Evolutionary conservation across 1,140 invertebrate species (phyloP), one percentile per base, ranked within the genome.

Genomic region (Orussus abietinus): DNA sequence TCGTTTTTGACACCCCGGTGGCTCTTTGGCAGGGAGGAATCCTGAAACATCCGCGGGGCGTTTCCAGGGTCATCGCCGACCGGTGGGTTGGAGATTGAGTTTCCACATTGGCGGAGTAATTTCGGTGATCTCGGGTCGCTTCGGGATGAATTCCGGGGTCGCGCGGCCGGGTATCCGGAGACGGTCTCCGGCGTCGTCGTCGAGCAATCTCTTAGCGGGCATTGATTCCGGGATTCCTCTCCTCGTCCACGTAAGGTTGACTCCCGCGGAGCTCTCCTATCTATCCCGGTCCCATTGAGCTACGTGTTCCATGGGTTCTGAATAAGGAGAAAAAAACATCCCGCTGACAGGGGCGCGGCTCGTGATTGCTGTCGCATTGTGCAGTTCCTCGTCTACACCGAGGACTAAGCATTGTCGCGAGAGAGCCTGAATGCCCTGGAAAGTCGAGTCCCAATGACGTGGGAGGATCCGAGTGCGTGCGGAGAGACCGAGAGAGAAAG

Each of bases 301-400:
- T 41, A 31, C 31, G 53, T 42, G 43, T 53, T 44, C 34, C 47
- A 52, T 38, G 46, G 49, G 28, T 42, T 29, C 37, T 22, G 46
- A 57, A 52, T 56, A 46, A 48, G 48, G 45, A 37, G 51, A 50
- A 49, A 54, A 34, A 53, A 55, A 48, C 49, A 50, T 57, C 67
- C 64, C 46, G 70, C 62, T 69, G 69, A 57, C 62, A 69, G 57
- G 69, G 68, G 64, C 64, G 67, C 66, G 65, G 63, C 59, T 64
- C 49, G 47, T 69, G 69, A 73, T 72, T 72, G 66, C 69, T 69
- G 66, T 68, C 61, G 69, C 62, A 72, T 72, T 72, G 69, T 72
- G 31, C 40, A 47, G 45, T 44, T 51, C 49, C 56, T 57, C 52
- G 57, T 64, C 51, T 53, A 44, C 50, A 54, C 45, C 51, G 50